A percentile compares a stretch with the other conserved stretches of the same genome.
Evolutionary conservation across 23 tunicate genomes (phyloP).

Genomic region (Styela clava): DNA sequence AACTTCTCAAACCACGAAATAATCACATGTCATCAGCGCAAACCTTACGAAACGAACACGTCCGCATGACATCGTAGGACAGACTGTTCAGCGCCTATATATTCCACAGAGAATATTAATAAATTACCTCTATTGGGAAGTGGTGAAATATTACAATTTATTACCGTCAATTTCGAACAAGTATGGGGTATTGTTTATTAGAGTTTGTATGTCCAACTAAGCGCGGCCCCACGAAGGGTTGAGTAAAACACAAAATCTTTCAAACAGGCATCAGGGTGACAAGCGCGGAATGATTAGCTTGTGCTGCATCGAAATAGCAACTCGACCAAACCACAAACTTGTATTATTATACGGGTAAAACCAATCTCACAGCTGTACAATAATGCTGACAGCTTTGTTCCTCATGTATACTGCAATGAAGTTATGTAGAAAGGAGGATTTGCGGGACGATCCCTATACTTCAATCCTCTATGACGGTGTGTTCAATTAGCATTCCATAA

Average conservation of each 20-base stretch:
- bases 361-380: neutral
- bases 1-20: too few species aligned
- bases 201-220: neutral
- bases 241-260: neutral
- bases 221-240: neutral
- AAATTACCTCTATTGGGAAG: neutral
- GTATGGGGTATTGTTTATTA: neutral
- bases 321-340: neutral
- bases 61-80: too few species aligned
- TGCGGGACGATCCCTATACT: too few species aligned
- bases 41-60: too few species aligned
- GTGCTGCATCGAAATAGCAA: neutral
- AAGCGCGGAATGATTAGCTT: neutral
- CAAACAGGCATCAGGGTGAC: neutral
- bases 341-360: neutral
- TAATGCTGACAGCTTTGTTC: too few species aligned
- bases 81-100: neutral
- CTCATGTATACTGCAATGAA: too few species aligned
- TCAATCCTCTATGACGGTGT: too few species aligned
- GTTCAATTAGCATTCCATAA: too few species aligned
- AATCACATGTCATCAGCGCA: too few species aligned
- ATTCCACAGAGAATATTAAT: neutral
- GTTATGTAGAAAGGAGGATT: too few species aligned
- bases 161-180: neutral
- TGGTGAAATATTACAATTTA: neutral